Evolutionary conservation across 2,113 vertebrate species (phyloP).

Genomic region (Plotosus lineatus): DNA sequence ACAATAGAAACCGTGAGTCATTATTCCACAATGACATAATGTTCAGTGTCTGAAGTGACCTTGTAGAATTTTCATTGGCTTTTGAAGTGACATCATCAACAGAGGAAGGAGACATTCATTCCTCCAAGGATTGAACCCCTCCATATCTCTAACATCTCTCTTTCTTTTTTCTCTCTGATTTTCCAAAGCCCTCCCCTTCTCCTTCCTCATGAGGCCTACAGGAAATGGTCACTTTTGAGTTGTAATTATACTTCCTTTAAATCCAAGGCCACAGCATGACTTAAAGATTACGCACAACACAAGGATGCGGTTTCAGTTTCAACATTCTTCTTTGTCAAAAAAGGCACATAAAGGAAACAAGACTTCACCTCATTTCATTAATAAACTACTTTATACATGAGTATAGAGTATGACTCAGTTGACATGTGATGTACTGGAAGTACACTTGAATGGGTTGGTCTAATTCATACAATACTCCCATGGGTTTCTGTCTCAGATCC

Average conservation of each 20-base stretch:
- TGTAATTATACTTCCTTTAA: conserved; percentile 40
- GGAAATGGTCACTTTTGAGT: conserved; percentile 46
- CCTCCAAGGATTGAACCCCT: background rate
- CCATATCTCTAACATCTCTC: conserved; percentile 23
- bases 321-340: background rate
- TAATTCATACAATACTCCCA: background rate
- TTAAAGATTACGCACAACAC: conserved; percentile 21
- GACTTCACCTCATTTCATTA: background rate
- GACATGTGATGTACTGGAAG: background rate
- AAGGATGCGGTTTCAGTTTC: background rate
- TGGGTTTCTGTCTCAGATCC: conserved; percentile 31
- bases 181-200: background rate
- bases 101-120: conserved; percentile 42
- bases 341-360: conserved; percentile 4
- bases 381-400: conserved; percentile 15
- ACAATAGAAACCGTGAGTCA: conserved; percentile 36
- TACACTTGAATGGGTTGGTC: background rate
- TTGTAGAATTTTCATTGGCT: conserved; percentile 20
- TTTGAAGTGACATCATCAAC: conserved; percentile 35
- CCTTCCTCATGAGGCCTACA: conserved; percentile 32
- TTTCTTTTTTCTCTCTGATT: conserved; percentile 11
- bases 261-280: conserved; percentile 28
- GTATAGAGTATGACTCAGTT: background rate
- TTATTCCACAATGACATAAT: conserved; percentile 26
- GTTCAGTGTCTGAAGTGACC: conserved; percentile 4